These are phyloP conservation scores for Prochilodus magdalenae DNA, from an alignment of 2,113 vertebrate species.

Conservation along the genomic window DNA sequence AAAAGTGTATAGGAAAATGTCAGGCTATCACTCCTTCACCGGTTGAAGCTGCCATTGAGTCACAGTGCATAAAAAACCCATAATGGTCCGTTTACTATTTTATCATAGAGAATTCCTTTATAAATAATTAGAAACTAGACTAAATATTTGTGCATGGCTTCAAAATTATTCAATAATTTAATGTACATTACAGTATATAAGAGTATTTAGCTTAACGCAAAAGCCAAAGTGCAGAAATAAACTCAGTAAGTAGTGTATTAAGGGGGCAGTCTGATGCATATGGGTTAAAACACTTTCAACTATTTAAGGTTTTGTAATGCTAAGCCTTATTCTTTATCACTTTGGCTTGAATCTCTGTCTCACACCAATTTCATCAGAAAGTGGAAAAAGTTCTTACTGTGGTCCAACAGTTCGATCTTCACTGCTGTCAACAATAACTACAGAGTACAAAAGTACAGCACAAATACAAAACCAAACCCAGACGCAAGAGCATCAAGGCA, in stretches of 20 bases:
- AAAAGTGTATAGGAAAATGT: no score
- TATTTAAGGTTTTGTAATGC: constrained; percentile 68
- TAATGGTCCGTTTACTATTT: no score
- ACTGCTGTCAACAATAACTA: not conserved
- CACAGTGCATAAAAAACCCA: no score
- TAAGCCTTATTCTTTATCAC: constrained; percentile 46
- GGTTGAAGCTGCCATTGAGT: no score
- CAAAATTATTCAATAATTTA: no score
- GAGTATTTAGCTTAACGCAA: not conserved
- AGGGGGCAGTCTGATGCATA: not conserved
- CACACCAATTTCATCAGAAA: constrained; percentile 38
- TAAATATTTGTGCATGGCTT: not conserved
- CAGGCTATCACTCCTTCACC: no score
- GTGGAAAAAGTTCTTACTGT: not conserved
- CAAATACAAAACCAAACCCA: not conserved
- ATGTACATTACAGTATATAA: no score
- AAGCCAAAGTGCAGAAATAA: not conserved
- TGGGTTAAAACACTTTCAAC: constrained; percentile 61
- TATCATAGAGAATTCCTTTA: no score
- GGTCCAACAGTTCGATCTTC: not conserved
- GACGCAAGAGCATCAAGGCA: not conserved
- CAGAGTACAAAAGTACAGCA: not conserved
- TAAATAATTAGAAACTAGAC: not conserved
- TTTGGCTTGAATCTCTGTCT: constrained; percentile 58
- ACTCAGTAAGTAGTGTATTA: not conserved